These are phyloP conservation scores for Thaleichthys pacificus DNA, from an alignment of 2,797 vertebrate genomes.

Conservation along the genomic window DNA sequence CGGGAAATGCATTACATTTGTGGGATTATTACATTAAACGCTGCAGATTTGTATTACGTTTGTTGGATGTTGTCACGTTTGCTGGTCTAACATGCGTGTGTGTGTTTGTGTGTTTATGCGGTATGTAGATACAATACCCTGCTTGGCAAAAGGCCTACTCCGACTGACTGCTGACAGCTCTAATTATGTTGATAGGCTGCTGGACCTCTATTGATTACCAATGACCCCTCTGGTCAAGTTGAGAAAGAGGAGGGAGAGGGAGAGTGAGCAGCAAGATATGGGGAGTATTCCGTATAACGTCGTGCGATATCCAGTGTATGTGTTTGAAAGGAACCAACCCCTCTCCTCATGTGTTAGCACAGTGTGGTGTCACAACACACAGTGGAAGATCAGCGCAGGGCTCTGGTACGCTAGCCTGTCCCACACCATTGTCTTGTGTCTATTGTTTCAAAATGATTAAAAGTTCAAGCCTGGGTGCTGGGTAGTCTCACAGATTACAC, in stretches of 20 bases:
- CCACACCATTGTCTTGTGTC: background rate
- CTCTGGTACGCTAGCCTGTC: background rate
- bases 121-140: too few species aligned
- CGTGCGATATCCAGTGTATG: too few species aligned
- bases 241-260: background rate
- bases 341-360: background rate
- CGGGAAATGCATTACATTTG: too few species aligned
- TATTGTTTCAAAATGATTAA: conserved; percentile 5
- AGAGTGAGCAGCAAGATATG: background rate
- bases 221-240: conserved; percentile 48
- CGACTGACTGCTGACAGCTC: conserved; percentile 39
- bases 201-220: conserved; percentile 65
- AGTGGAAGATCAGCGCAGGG: too few species aligned
- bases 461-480: background rate
- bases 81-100: too few species aligned
- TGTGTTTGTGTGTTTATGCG: too few species aligned
- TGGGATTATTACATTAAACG: too few species aligned
- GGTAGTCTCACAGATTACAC: background rate
- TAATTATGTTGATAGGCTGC: conserved; percentile 66
- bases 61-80: too few species aligned
- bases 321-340: background rate
- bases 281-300: too few species aligned
- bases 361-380: background rate
- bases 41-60: too few species aligned
- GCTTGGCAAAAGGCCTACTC: too few species aligned